A percentile compares a stretch with the other conserved stretches of the same genome.
Evolutionary conservation across 2,113 vertebrate genomes (phyloP).

Genomic region (Syngnathus floridae): DNA sequence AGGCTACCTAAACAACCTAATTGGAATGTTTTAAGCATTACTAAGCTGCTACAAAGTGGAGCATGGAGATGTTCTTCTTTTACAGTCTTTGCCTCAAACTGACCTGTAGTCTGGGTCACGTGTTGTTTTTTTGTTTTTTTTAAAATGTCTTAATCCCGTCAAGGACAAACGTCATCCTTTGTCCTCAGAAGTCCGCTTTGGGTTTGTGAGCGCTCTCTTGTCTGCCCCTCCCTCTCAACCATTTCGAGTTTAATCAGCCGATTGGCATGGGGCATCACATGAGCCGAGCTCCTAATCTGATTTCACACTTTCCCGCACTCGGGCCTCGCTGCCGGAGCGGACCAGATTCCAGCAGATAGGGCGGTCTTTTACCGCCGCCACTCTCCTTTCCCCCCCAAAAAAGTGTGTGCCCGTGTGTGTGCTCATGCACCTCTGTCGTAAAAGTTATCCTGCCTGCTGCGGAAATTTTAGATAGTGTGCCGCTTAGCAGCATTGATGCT

Average conservation of each 20-base stretch:
- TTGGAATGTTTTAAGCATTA: background rate
- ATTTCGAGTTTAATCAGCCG: conserved; percentile 67
- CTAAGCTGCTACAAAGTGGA: background rate
- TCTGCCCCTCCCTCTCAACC: conserved; percentile 30
- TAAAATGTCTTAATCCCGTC: conserved; percentile 1
- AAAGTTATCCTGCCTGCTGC: conserved; percentile 36
- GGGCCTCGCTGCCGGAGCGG: conserved; percentile 41
- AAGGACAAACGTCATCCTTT: conserved; percentile 8
- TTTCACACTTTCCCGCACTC: conserved; percentile 70
- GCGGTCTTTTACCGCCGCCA: background rate
- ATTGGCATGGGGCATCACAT: conserved; percentile 67
- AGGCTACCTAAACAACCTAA: background rate
- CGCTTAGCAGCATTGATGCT: background rate
- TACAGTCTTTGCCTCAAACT: background rate
- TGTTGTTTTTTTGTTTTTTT: background rate
- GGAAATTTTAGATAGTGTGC: background rate
- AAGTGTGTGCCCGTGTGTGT: background rate
- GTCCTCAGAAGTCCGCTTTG: conserved; percentile 19
- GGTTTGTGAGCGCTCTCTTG: conserved; percentile 14
- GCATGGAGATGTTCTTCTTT: background rate
- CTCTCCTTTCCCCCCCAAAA: background rate
- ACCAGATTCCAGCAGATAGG: conserved; percentile 43
- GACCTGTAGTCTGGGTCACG: background rate
- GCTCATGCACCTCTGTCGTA: conserved; percentile 10
- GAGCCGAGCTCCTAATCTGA: conserved; percentile 69